Conservation (phyloP, 2,888 invertebrate genomes). For the Thereva unica region DNA sequence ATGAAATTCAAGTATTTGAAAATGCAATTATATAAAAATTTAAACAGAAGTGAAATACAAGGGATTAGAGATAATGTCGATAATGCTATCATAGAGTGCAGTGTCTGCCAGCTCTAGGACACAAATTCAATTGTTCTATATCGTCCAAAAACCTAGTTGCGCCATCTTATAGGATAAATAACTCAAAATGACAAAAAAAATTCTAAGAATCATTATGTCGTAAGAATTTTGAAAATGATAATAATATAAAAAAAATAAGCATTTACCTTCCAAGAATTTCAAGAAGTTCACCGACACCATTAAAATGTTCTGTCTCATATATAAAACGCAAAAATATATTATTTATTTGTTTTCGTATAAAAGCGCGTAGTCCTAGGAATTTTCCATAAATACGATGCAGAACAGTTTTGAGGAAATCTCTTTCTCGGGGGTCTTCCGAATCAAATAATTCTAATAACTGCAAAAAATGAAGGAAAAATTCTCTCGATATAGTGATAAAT, state of each 20-base stretch:
- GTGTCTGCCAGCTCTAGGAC: no score
- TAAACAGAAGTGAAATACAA: no score
- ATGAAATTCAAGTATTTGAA: no score
- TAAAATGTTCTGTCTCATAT: conserved; percentile 98
- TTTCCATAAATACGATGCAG: conserved; percentile 98
- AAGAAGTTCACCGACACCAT: conserved; percentile 94
- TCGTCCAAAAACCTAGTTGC: no score
- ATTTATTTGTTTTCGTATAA: conserved; percentile 97
- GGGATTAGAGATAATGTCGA: no score
- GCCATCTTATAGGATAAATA: background rate
- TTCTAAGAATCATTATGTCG: background rate
- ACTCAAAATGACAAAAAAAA: background rate
- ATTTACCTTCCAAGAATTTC: conserved; percentile 88
- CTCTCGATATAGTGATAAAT: background rate
- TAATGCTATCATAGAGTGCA: no score
- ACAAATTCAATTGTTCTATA: no score
- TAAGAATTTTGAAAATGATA: conserved; percentile 1
- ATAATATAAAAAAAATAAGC: conserved; percentile 6
- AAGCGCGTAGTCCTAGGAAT: conserved; percentile 92
- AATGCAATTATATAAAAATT: no score
- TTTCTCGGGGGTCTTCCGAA: conserved; percentile 94
- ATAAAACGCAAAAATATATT: conserved; percentile 96
- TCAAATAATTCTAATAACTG: conserved; percentile 94
- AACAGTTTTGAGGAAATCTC: conserved; percentile 97
- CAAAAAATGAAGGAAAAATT: conserved; percentile 29